Conservation (phyloP, 2,888 invertebrate species). For the Dasypolia templi region DNA sequence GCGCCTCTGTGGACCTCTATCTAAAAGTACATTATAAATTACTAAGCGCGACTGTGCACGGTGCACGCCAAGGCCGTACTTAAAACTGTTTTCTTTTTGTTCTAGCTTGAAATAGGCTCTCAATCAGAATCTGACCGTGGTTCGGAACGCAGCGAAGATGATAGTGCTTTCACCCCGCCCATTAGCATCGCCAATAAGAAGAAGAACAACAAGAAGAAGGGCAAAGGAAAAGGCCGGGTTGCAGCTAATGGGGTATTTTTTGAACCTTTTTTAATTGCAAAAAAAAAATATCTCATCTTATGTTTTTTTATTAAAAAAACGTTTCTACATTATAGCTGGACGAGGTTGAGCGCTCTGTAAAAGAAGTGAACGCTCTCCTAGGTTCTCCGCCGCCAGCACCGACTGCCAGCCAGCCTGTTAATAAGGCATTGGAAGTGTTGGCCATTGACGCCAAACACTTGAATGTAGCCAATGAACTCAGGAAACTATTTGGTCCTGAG, state of each 20-base stretch:
- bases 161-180: background rate
- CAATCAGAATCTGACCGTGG: constrained; percentile 40
- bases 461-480: constrained; percentile 71
- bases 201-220: constrained; percentile 43
- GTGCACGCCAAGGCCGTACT: background rate
- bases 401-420: background rate
- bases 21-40: background rate
- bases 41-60: background rate
- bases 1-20: no score
- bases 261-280: background rate
- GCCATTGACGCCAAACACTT: constrained; percentile 69
- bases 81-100: background rate
- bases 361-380: constrained; percentile 78
- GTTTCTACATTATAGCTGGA: constrained; percentile 71
- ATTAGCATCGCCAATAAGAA: constrained; percentile 12
- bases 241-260: constrained; percentile 5
- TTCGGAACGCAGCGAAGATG: constrained; percentile 49
- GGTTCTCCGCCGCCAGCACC: constrained; percentile 68
- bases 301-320: background rate
- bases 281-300: background rate
- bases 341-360: constrained; percentile 77
- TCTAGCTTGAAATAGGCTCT: constrained; percentile 43
- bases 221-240: constrained; percentile 2
- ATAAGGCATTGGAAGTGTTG: constrained; percentile 22
- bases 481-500: constrained; percentile 72